These are phyloP conservation scores for Cebidichthys violaceus DNA, from an alignment of 2,113 vertebrate genomes.

Conservation along the genomic window DNA sequence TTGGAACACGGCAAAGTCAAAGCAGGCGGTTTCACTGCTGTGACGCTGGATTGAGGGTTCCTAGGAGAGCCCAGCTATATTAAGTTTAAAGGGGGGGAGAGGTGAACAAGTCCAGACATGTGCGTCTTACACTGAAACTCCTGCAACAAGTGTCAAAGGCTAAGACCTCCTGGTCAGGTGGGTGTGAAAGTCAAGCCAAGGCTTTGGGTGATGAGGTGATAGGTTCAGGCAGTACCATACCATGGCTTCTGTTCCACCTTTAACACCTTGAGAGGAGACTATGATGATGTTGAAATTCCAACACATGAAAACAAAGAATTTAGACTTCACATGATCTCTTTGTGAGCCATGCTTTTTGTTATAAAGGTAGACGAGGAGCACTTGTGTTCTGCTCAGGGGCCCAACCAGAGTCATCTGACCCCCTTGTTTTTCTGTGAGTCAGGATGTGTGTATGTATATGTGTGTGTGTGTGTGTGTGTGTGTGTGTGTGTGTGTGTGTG, in stretches of 20 bases:
- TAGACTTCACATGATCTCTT: constrained; percentile 10
- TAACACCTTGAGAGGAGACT: not conserved
- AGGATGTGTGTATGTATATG: constrained; percentile 48
- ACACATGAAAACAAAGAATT: constrained; percentile 6
- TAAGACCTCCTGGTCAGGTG: constrained; percentile 18
- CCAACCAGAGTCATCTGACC: constrained; percentile 73
- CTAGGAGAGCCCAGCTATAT: not conserved
- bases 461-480: constrained; percentile 31
- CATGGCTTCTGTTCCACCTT: not conserved
- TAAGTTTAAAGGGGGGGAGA: constrained; percentile 27
- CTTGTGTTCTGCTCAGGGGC: constrained; percentile 55
- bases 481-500: constrained; percentile 38
- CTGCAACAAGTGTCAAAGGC: constrained; percentile 16
- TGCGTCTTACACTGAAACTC: not conserved
- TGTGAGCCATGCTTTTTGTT: constrained; percentile 44
- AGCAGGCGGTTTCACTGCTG: constrained; percentile 13
- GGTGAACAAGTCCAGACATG: constrained; percentile 64
- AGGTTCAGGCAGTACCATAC: not conserved
- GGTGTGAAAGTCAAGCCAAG: constrained; percentile 21
- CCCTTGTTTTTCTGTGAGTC: constrained; percentile 67
- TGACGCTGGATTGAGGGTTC: constrained; percentile 7
- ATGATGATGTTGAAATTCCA: not conserved
- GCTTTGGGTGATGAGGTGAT: constrained; percentile 23
- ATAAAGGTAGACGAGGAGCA: constrained; percentile 29
- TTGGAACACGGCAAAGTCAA: constrained; percentile 11